A percentile compares a stretch with the other conserved stretches of the same genome.
Evolutionary conservation across 2,888 invertebrate genomes (phyloP).

Genomic region (Drosophila siamana): DNA sequence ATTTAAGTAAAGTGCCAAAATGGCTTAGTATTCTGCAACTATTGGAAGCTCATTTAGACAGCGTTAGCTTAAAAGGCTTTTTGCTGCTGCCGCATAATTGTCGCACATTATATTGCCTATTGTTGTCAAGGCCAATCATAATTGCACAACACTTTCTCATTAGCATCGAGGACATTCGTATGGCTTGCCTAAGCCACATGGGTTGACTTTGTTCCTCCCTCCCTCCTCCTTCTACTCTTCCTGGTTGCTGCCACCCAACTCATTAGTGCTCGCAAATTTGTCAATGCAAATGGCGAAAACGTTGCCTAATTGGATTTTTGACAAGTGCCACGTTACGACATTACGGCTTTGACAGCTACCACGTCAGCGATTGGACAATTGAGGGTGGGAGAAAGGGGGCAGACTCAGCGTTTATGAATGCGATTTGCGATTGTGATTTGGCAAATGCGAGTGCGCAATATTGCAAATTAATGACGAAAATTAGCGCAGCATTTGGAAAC

Average conservation of each 20-base stretch:
- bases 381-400: slow-evolving; percentile 5
- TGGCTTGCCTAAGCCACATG: slow-evolving; percentile 25
- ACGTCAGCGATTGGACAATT: slow-evolving; percentile 18
- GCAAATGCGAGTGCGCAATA: slow-evolving; percentile 46
- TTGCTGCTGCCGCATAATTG: not conserved
- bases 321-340: slow-evolving; percentile 45
- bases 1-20: too few species aligned
- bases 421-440: slow-evolving; percentile 17
- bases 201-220: slow-evolving; percentile 14
- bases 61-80: not conserved
- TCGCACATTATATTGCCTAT: slow-evolving; percentile 6
- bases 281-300: slow-evolving; percentile 49
- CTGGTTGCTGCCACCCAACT: slow-evolving; percentile 20
- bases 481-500: slow-evolving; percentile 40
- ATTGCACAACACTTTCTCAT: slow-evolving; percentile 34
- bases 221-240: not conserved
- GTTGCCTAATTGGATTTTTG: slow-evolving; percentile 71
- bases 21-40: not conserved
- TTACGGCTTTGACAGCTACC: slow-evolving; percentile 27
- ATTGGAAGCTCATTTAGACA: not conserved
- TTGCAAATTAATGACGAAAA: slow-evolving; percentile 65
- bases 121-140: slow-evolving; percentile 14
- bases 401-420: slow-evolving; percentile 41
- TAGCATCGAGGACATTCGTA: slow-evolving; percentile 34
- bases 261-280: slow-evolving; percentile 53